Conservation (phyloP, 2,113 vertebrate species). For the Noctilio leporinus region DNA sequence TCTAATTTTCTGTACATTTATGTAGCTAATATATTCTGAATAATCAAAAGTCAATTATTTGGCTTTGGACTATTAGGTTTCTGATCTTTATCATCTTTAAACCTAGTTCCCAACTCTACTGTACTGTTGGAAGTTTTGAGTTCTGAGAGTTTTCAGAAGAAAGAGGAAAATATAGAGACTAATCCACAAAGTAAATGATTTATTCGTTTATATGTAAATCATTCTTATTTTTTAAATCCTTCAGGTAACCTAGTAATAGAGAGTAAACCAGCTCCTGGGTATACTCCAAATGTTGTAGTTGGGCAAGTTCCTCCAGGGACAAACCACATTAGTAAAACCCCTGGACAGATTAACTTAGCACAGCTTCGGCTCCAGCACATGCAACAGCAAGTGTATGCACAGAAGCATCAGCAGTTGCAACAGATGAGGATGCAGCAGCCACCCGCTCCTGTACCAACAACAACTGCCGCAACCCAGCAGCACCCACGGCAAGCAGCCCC, state of each 20-base stretch:
- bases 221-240: constrained; percentile 50
- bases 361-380: constrained; percentile 97
- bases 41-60: background rate
- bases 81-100: background rate
- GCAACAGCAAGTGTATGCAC: constrained; percentile 94
- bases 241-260: constrained; percentile 96
- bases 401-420: constrained; percentile 89
- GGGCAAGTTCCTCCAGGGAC: constrained; percentile 87
- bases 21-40: background rate
- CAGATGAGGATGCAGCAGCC: constrained; percentile 96
- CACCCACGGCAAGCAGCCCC: constrained; percentile 84
- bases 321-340: constrained; percentile 89
- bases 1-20: constrained; percentile 16
- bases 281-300: constrained; percentile 89
- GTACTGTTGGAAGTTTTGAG: background rate
- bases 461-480: constrained; percentile 58
- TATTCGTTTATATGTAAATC: constrained; percentile 28
- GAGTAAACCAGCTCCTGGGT: constrained; percentile 88
- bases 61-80: constrained; percentile 14
- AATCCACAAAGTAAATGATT: background rate
- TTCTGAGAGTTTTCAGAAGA: constrained; percentile 22
- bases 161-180: constrained; percentile 22
- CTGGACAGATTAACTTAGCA: constrained; percentile 96
- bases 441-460: constrained; percentile 81
- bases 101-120: background rate